Conservation (phyloP, 1,140 invertebrate species). For the Philotrypesis tridentata region DNA sequence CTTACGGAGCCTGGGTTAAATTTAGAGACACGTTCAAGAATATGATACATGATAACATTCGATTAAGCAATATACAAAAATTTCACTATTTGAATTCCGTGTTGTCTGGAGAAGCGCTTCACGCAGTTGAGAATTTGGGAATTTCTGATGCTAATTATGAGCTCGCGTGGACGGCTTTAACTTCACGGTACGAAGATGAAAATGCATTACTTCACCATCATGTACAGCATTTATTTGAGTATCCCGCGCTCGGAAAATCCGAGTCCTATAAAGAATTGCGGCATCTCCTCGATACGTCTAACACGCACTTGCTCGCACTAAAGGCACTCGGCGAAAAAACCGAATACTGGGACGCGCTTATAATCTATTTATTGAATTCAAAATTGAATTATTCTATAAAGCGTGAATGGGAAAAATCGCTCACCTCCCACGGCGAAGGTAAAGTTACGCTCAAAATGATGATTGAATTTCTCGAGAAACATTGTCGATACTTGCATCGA, state of each 20-base stretch:
- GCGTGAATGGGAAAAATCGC: constrained; percentile 48
- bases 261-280: constrained; percentile 25
- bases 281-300: constrained; percentile 47
- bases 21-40: constrained; percentile 32
- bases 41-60: constrained; percentile 14
- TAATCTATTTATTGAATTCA: constrained; percentile 51
- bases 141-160: constrained; percentile 18
- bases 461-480: constrained; percentile 14
- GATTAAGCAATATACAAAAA: constrained; percentile 22
- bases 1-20: constrained; percentile 10
- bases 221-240: constrained; percentile 20
- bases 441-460: not conserved
- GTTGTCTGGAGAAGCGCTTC: constrained; percentile 6
- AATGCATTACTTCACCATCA: constrained; percentile 17
- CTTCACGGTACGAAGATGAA: constrained; percentile 32
- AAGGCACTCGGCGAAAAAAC: constrained; percentile 39
- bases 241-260: constrained; percentile 1
- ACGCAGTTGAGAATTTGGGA: constrained; percentile 1
- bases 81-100: constrained; percentile 27
- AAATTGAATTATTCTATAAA: constrained; percentile 47
- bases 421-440: not conserved
- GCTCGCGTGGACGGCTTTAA: constrained; percentile 21
- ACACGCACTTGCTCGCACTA: constrained; percentile 50
- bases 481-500: constrained; percentile 25
- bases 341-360: constrained; percentile 51